Evolutionary conservation across 2,888 invertebrate genomes (phyloP).

Genomic region (Leuctra nigra): DNA sequence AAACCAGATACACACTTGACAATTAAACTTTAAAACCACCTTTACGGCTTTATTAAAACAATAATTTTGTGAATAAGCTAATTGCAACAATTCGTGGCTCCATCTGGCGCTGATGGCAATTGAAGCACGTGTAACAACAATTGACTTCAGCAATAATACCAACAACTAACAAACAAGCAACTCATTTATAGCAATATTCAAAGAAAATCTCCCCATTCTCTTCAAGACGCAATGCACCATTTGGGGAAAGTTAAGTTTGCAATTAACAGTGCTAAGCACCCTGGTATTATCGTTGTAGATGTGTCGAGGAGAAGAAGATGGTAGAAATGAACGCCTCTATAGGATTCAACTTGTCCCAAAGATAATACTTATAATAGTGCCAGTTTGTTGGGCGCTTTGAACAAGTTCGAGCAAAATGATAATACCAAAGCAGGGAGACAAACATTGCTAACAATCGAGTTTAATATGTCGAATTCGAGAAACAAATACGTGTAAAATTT

Average conservation of each 20-base stretch:
- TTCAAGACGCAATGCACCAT: slow-evolving; percentile 27
- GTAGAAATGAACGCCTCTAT: slow-evolving; percentile 10
- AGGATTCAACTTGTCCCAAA: slow-evolving; percentile 28
- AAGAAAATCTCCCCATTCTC: slow-evolving; percentile 1
- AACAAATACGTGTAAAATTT: too few relatives aligned
- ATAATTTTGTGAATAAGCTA: neutral
- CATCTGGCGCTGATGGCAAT: neutral
- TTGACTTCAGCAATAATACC: slow-evolving; percentile 21
- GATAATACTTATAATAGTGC: slow-evolving; percentile 26
- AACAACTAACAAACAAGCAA: slow-evolving; percentile 4
- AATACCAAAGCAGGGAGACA: too few relatives aligned
- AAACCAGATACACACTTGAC: too few relatives aligned
- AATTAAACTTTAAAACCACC: too few relatives aligned
- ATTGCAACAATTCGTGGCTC: slow-evolving; percentile 7
- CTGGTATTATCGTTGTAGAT: slow-evolving; percentile 27
- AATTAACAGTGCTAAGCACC: slow-evolving; percentile 30
- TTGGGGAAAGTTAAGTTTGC: slow-evolving; percentile 29
- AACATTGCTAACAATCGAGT: too few relatives aligned
- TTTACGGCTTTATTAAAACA: too few relatives aligned
- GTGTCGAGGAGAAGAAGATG: neutral
- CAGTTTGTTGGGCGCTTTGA: slow-evolving; percentile 16
- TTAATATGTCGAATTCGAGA: too few relatives aligned
- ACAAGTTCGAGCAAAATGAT: too few relatives aligned
- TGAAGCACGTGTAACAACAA: slow-evolving; percentile 12
- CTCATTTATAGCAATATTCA: neutral